Conservation (phyloP, 2,797 vertebrate genomes). For the Meda fulgida region DNA sequence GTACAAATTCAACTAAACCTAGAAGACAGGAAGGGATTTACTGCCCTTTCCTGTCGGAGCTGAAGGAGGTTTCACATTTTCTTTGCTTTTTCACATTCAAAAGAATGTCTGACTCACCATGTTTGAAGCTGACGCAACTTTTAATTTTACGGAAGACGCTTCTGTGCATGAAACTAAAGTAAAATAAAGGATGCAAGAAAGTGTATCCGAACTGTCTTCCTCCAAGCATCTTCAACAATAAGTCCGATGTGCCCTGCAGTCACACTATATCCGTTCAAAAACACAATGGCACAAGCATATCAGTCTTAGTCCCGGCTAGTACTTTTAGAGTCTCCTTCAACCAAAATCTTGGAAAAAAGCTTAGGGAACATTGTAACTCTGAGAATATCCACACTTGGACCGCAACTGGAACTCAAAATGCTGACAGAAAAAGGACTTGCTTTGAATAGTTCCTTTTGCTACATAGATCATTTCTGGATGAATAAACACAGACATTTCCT, state of each 20-base stretch:
- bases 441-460: not conserved
- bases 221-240: constrained; percentile 76
- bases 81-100: not conserved
- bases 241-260: not conserved
- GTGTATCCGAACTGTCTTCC: constrained; percentile 74
- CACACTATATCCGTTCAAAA: constrained; percentile 18
- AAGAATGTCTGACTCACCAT: constrained; percentile 77
- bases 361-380: not conserved
- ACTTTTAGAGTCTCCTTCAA: not conserved
- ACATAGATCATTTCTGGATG: constrained; percentile 8
- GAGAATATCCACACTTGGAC: not conserved
- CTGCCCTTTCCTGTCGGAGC: not conserved
- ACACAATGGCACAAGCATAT: not conserved
- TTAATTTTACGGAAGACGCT: constrained; percentile 85
- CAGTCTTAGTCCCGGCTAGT: not conserved
- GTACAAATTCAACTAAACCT: constrained; percentile 44
- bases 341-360: not conserved
- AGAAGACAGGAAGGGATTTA: constrained; percentile 15
- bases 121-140: constrained; percentile 84
- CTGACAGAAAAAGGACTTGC: not conserved
- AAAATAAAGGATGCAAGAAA: constrained; percentile 76
- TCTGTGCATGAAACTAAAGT: constrained; percentile 80
- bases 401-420: not conserved
- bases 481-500: constrained; percentile 11
- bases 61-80: not conserved